Conservation (phyloP, 2,797 vertebrate species). For the Sebastes ruberrimus region DNA sequence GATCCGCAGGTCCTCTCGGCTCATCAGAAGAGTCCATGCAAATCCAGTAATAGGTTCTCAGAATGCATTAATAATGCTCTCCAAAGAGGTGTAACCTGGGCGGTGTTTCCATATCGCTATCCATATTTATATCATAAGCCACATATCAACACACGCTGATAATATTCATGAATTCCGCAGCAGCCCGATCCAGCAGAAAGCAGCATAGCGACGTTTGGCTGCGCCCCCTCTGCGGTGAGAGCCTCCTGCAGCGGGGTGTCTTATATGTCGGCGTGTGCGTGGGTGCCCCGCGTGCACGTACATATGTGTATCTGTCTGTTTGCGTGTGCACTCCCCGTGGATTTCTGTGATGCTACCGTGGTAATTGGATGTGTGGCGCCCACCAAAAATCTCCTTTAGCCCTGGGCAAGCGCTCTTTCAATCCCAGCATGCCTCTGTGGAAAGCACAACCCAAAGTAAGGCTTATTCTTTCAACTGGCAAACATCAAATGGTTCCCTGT, state of each 20-base stretch:
- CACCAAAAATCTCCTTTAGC: conserved; percentile 82
- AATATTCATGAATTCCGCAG: conserved; percentile 76
- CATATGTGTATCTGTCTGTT: conserved; percentile 32
- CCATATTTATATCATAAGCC: conserved; percentile 73
- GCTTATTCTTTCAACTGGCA: conserved; percentile 82
- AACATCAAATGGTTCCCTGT: conserved; percentile 80
- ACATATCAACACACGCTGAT: conserved; percentile 66
- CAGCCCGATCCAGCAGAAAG: conserved; percentile 42
- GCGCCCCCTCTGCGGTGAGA: conserved; percentile 38
- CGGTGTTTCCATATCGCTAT: conserved; percentile 66
- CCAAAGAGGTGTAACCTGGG: conserved; percentile 59
- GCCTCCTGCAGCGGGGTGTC: conserved; percentile 58
- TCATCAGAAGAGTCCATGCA: conserved; percentile 55
- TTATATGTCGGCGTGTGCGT: conserved; percentile 33
- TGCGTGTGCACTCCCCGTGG: conserved; percentile 43
- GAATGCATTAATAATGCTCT: conserved; percentile 65
- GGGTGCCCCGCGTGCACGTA: not conserved
- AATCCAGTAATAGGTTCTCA: conserved; percentile 62
- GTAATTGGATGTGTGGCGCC: conserved; percentile 82
- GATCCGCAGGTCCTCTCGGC: conserved; percentile 36
- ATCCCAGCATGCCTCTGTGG: conserved; percentile 78
- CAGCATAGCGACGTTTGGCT: conserved; percentile 50
- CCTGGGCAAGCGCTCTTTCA: conserved; percentile 78
- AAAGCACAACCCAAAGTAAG: conserved; percentile 78
- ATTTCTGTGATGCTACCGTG: conserved; percentile 74